Evolutionary conservation across 2,113 vertebrate species (phyloP).

Genomic region (Entelurus aequoreus): DNA sequence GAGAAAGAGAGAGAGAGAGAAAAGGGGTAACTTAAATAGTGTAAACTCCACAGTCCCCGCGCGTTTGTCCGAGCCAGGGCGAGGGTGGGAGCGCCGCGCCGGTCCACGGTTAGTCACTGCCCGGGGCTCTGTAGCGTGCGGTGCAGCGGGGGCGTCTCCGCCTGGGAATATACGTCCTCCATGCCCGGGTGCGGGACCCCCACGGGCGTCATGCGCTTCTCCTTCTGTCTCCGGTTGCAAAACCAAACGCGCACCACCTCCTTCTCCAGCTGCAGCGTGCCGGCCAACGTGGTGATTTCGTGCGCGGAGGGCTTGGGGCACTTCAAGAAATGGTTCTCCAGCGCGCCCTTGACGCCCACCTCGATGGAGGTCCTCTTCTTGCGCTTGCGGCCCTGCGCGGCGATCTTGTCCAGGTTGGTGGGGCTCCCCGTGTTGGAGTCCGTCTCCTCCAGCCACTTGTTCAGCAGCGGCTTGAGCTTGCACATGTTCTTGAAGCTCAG

Average conservation of each 20-base stretch:
- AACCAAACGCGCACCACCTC: conserved; percentile 99
- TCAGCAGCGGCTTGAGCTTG: conserved; percentile 93
- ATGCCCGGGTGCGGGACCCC: conserved; percentile 91
- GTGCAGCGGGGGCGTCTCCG: conserved; percentile 90
- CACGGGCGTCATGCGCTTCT: conserved; percentile 97
- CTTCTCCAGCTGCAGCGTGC: conserved; percentile 96
- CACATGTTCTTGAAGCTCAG: conserved; percentile 99
- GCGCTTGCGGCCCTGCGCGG: conserved; percentile 94
- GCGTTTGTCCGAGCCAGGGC: conserved; percentile 7
- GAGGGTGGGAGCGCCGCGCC: conserved; percentile 1
- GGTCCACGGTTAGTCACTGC: conserved; percentile 81
- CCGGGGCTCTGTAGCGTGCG: conserved; percentile 91
- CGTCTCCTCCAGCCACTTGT: conserved; percentile 99
- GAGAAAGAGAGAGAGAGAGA: conserved; percentile 34
- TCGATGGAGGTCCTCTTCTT: conserved; percentile 99
- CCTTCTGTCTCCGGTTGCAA: conserved; percentile 99
- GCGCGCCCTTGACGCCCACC: conserved; percentile 95
- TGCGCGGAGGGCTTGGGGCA: conserved; percentile 98
- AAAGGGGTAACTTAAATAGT: conserved; percentile 73
- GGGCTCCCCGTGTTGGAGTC: conserved; percentile 96
- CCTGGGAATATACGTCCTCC: conserved; percentile 97
- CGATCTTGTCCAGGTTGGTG: conserved; percentile 97
- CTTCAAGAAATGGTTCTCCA: conserved; percentile 98
- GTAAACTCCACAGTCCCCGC: conserved; percentile 77
- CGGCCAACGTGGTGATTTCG: conserved; percentile 94